Base-by-base conservation (phyloP, 2,797 vertebrate genomes). In the Myotis daubentonii region DNA sequence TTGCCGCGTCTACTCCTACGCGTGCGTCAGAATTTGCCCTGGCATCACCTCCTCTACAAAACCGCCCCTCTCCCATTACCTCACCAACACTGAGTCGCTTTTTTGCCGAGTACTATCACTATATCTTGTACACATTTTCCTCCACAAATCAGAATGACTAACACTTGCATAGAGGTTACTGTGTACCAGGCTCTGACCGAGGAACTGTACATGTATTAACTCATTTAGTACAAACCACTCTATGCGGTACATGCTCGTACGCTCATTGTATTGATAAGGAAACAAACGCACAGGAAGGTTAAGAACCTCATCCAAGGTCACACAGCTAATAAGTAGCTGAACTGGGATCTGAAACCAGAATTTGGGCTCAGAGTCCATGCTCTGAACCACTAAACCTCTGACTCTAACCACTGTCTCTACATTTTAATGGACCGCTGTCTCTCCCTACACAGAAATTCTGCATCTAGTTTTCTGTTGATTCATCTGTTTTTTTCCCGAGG, bases 261-360 rank as follows among this genome's bases (percentile, higher is more conserved):
- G 51, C n/a, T 33, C 41, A 84, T 5, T 62, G 49, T 68, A 76
- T 4, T 51, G 23, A 49, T 62, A 84, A 62, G 36, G 65, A 97
- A 95, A 94, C 36, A 41, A 89, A 89, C 33, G 70, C 65, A 93
- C 12, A 86, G 57, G 75, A 86, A 93, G 47, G 25, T 47, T 82
- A 93, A 75, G 30, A 76, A 74, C 86, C 41, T 53, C 53, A 66
- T n/a, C 44, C 25, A 80, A 83, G 71, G 44, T 82, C 81, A 94
- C 44, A 72, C 2, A 47, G 65, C 82, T 55, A 82, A 49, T 70
- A 71, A 89, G 19, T 4, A 83, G 47, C 28, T 51, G 20, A 89
- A 74, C 11, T 33, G 36, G 55, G 41, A 81, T 53, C 38, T 91
- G 25, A 87, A 95, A 75, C 41, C 41, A 49, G 86, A 94, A 22